phyloP scores from a whole-genome alignment of 2,113 vertebrate species.

The Lonchura striata region DNA sequence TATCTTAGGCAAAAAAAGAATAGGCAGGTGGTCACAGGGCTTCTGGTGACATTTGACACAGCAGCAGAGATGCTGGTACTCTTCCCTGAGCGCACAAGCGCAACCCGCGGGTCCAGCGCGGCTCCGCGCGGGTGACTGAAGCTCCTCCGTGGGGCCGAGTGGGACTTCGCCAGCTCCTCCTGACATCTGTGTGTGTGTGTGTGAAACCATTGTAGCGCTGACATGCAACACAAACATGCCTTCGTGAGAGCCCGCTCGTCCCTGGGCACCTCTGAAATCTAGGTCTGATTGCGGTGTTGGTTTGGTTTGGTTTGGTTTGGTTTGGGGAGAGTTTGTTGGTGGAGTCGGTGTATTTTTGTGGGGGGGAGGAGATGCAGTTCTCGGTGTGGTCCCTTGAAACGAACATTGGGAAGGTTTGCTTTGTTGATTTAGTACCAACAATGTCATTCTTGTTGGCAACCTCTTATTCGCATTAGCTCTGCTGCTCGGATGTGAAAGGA shows the following conservation, averaged over 20 bases:
- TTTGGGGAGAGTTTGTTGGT: neutral
- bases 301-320: neutral
- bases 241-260: neutral
- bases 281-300: accelerated
- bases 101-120: accelerated
- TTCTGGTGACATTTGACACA: neutral
- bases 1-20: neutral
- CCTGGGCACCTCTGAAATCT: neutral
- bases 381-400: neutral
- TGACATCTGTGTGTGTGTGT: neutral
- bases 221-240: neutral
- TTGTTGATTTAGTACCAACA: neutral
- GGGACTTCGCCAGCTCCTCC: neutral
- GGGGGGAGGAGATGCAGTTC: neutral
- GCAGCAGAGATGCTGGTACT: neutral
- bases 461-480: neutral
- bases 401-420: neutral
- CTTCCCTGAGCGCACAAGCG: accelerated
- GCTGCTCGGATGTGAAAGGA: neutral
- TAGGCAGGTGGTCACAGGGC: neutral
- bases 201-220: neutral
- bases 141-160: neutral
- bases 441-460: neutral
- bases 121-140: neutral
- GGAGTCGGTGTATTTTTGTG: neutral